These are phyloP conservation scores for Idris sp. DNA, from an alignment of 1,140 invertebrate genomes.

Conservation along the genomic window DNA sequence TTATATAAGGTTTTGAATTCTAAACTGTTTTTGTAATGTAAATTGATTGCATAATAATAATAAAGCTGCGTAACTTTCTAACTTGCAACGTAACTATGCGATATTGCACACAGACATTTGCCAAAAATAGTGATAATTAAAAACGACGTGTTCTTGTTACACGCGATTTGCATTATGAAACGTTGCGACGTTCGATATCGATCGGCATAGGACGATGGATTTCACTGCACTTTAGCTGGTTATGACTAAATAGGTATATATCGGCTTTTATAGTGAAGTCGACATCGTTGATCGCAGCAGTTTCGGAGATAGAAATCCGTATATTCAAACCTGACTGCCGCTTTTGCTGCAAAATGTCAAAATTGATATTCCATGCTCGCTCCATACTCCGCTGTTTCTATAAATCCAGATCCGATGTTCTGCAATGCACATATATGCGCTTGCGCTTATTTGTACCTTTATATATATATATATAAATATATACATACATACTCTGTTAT, in stretches of 20 bases:
- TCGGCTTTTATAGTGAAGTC: conserved; percentile 71
- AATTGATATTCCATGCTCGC: conserved; percentile 76
- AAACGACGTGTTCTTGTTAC: conserved; percentile 54
- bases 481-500: no score
- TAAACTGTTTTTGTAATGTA: neutral
- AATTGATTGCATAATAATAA: conserved; percentile 30
- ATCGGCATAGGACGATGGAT: conserved; percentile 69
- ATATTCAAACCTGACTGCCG: conserved; percentile 32
- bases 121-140: conserved; percentile 64
- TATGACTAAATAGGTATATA: conserved; percentile 74
- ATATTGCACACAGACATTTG: conserved; percentile 33
- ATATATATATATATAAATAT: no score
- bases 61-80: conserved; percentile 39
- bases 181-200: conserved; percentile 67
- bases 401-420: conserved; percentile 75
- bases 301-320: conserved; percentile 29
- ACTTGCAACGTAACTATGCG: conserved; percentile 17
- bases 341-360: conserved; percentile 69
- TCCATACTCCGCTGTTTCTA: conserved; percentile 62
- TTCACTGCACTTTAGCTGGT: conserved; percentile 71
- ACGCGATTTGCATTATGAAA: conserved; percentile 61
- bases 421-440: conserved; percentile 31
- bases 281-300: conserved; percentile 47
- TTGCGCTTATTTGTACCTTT: conserved; percentile 26
- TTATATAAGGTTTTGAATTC: no score